phyloP scores from a whole-genome alignment of 2,888 invertebrate species.

The Axea sp. region DNA sequence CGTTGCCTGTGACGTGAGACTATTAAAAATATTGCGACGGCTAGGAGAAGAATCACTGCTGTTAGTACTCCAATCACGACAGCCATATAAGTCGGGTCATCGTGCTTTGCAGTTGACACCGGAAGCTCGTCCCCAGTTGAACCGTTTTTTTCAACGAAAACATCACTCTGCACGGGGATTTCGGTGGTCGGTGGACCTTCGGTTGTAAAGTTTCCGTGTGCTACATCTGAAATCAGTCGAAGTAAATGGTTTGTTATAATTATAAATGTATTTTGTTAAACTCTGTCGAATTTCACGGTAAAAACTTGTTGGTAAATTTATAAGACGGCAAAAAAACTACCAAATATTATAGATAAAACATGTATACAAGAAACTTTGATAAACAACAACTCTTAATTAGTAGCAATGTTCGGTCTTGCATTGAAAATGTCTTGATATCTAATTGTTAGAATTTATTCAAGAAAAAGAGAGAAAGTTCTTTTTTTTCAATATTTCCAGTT shows the following conservation, averaged over 20 bases:
- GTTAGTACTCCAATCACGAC: conserved; percentile 88
- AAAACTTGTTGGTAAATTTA: conserved; percentile 17
- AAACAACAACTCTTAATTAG: conserved; percentile 46
- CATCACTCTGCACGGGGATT: conserved; percentile 80
- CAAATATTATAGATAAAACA: conserved; percentile 15
- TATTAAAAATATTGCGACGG: conserved; percentile 86
- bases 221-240: conserved; percentile 82
- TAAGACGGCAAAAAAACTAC: conserved; percentile 22
- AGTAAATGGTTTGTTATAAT: too few relatives aligned
- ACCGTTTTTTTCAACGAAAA: conserved; percentile 79
- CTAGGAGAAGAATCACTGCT: conserved; percentile 86
- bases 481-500: too few relatives aligned
- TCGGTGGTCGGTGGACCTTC: conserved; percentile 83
- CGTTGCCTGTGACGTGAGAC: conserved; percentile 86
- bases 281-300: conserved; percentile 2
- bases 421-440: too few relatives aligned
- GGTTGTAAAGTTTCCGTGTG: conserved; percentile 87
- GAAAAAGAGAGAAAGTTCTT: too few relatives aligned
- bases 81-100: conserved; percentile 88
- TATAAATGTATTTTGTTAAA: conserved; percentile 4
- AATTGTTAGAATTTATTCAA: too few relatives aligned
- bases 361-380: too few relatives aligned
- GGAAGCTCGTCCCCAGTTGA: conserved; percentile 80
- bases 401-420: not conserved
- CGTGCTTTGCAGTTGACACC: conserved; percentile 85